These are phyloP conservation scores for Datnioides undecimradiatus DNA, from an alignment of 2,113 vertebrate genomes.

Conservation along the genomic window DNA sequence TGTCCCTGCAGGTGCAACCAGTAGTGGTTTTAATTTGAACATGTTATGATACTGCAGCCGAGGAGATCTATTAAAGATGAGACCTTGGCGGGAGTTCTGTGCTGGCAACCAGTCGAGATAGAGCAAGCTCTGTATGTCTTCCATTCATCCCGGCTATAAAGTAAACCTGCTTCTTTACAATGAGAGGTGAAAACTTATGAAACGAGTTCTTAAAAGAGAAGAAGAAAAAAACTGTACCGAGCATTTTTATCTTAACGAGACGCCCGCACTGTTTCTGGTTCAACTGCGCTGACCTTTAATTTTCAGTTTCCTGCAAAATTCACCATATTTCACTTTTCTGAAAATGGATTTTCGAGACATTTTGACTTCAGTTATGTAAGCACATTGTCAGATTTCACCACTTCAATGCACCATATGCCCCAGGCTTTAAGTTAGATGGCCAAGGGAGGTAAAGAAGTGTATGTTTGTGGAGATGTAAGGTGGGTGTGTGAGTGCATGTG, in stretches of 20 bases:
- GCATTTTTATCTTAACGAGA: not conserved
- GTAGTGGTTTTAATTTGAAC: conserved; percentile 71
- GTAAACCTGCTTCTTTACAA: not conserved
- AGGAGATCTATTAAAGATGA: conserved; percentile 76
- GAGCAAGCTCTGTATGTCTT: conserved; percentile 21
- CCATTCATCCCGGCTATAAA: conserved; percentile 11
- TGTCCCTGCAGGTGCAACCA: conserved; percentile 37
- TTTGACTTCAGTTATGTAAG: conserved; percentile 19
- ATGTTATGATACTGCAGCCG: conserved; percentile 49
- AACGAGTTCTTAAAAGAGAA: conserved; percentile 10
- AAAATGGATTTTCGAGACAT: conserved; percentile 32
- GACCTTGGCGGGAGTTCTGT: conserved; percentile 60
- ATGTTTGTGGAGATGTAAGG: not conserved
- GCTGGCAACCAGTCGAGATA: conserved; percentile 37
- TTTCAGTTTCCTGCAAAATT: conserved; percentile 11
- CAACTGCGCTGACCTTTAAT: not conserved
- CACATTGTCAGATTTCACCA: conserved; percentile 2
- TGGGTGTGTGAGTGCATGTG: not conserved
- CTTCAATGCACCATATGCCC: not conserved
- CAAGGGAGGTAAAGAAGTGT: not conserved
- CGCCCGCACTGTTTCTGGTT: not conserved
- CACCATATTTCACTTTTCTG: not conserved
- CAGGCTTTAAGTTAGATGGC: not conserved
- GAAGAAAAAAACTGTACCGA: conserved; percentile 9
- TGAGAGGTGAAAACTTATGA: not conserved